Base-by-base conservation (phyloP, 37 sponge, comb jelly and placozoan species). In the Crambe crambe region DNA sequence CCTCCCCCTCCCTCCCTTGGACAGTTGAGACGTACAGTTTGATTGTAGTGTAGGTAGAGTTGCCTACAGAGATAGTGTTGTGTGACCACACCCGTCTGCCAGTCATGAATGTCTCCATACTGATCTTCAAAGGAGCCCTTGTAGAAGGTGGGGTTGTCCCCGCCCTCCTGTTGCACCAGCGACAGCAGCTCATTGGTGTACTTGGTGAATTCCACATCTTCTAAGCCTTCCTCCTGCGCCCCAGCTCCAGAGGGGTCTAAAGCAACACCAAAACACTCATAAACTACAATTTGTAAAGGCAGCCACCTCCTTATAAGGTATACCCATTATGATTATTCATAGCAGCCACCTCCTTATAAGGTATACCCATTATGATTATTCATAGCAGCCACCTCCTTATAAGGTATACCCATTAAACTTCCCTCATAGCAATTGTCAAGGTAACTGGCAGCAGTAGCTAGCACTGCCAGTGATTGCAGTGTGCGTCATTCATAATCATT, bases 31-130 rank as follows among this genome's bases (percentile, higher is more conserved):
- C n/a, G 6, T 34, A 92, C 89, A 1, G 66, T 38, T n/a, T 80
- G 77, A 30, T 83, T 92, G 86, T 92, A 92, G 70, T 78, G 90
- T 23, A 78, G 77, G 58, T 85, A 82, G 58, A 92, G 83, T 38
- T 71, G 73, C 36, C 93, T 56, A 23, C 80, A 80, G 38, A 92
- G 76, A 86, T 76, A 92, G 74, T 71, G 83, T 9, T 82, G 80
- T 3, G 76, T 70, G 30, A 43, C 54, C 23, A 58, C 51, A 47
- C 76, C 89, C 2, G 44, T 72, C 58, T 88, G 72, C 85, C 90
- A 89, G 58, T 89, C 80, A 39, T 92, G 85, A 20, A 65, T 32
- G 66, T 92, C 86, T 29, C 93, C 93, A 77, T 56, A 89, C 35
- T 89, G 80, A 42, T 92, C 93, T 56, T 86, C 83, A 82, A 90